phyloP scores from a whole-genome alignment of 2,888 invertebrate genomes.

The Leistus spinibarbis region DNA sequence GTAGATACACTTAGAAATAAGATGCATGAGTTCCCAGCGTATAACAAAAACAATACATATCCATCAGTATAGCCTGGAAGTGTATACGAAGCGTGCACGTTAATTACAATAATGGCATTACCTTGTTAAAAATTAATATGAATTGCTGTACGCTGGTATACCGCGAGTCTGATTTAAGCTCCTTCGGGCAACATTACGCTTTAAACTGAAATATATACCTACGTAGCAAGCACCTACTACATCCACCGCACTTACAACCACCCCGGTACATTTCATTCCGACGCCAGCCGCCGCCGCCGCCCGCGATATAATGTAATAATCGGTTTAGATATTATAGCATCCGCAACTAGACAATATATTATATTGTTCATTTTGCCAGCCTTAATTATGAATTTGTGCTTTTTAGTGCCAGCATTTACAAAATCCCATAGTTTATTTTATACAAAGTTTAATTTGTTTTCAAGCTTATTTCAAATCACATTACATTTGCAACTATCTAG shows the following conservation, averaged over 20 bases:
- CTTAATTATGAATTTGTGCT: no score
- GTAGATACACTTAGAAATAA: background rate
- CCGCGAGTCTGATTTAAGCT: slow-evolving; percentile 27
- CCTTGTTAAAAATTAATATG: slow-evolving; percentile 39
- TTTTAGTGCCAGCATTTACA: no score
- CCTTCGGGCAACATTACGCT: slow-evolving; percentile 14
- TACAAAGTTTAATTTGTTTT: no score
- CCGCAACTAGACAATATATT: no score
- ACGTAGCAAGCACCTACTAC: background rate
- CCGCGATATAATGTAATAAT: background rate
- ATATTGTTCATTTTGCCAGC: no score
- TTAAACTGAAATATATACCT: slow-evolving; percentile 34
- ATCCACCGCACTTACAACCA: background rate
- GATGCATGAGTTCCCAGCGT: slow-evolving; percentile 3
- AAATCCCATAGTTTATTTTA: no score
- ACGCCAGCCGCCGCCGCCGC: background rate
- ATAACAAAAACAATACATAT: slow-evolving; percentile 35
- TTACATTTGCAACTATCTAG: no score
- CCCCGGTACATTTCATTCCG: background rate
- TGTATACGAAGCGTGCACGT: slow-evolving; percentile 11
- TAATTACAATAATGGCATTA: slow-evolving; percentile 39
- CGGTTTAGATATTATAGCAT: background rate
- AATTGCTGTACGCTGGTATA: slow-evolving; percentile 22
- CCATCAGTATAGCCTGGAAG: slow-evolving; percentile 21
- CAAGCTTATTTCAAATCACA: no score